These are phyloP conservation scores for Clinocottus analis DNA, from an alignment of 2,113 vertebrate species.

Conservation along the genomic window DNA sequence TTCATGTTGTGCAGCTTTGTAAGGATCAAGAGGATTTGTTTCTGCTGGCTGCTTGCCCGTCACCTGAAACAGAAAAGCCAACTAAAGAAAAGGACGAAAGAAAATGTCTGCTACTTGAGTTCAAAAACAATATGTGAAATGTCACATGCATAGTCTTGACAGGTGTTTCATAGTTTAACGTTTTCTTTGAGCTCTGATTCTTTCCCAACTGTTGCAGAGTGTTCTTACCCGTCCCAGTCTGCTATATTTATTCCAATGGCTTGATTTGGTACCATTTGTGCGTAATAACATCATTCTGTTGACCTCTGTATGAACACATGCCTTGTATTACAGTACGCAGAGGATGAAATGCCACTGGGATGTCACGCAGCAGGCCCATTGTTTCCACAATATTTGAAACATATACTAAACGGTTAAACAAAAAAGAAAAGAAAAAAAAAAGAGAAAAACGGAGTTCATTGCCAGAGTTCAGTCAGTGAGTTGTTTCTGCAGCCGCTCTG, in stretches of 20 bases:
- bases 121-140: slow-evolving; percentile 35
- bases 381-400: neutral
- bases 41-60: slow-evolving; percentile 68
- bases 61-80: slow-evolving; percentile 68
- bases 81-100: slow-evolving; percentile 36
- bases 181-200: neutral
- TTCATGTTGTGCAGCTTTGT: slow-evolving; percentile 66
- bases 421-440: no score
- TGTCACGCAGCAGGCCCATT: neutral
- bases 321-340: neutral
- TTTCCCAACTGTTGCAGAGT: neutral
- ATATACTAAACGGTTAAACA: neutral
- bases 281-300: neutral
- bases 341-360: neutral
- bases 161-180: neutral
- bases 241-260: neutral
- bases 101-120: slow-evolving; percentile 35
- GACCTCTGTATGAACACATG: neutral
- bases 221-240: neutral
- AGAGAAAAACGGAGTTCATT: neutral
- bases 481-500: slow-evolving; percentile 21
- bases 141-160: neutral
- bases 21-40: slow-evolving; percentile 78
- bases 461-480: slow-evolving; percentile 10
- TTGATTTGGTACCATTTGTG: neutral